A percentile compares a stretch with the other conserved stretches of the same genome.
Conservation (phyloP, 2,888 invertebrate species). For the Allacma fusca region DNA sequence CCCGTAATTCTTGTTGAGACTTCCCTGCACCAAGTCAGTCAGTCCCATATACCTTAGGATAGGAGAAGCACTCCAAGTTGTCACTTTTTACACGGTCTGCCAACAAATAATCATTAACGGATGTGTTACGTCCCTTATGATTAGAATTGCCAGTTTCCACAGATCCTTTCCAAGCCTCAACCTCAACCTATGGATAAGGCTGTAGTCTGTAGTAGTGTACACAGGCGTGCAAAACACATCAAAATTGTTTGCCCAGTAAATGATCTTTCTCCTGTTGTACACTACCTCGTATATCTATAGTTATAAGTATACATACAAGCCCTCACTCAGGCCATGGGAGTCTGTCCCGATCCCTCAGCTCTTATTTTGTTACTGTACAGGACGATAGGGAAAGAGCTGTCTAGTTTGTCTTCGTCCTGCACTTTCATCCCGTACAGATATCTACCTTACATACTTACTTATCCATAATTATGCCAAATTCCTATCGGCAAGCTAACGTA, state of each 20-base stretch:
- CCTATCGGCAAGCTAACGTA: background rate
- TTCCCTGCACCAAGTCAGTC: background rate
- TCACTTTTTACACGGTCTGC: constrained; percentile 20
- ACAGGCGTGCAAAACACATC: background rate
- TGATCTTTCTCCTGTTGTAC: background rate
- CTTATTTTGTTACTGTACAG: too few relatives aligned
- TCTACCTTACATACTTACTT: too few relatives aligned
- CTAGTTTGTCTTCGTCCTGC: too few relatives aligned
- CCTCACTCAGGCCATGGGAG: too few relatives aligned
- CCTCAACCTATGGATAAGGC: background rate
- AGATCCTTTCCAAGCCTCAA: background rate
- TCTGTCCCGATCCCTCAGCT: too few relatives aligned
- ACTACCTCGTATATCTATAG: too few relatives aligned
- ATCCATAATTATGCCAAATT: background rate
- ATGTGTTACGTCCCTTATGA: background rate
- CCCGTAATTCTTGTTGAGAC: background rate
- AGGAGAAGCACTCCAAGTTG: background rate
- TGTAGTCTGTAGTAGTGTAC: background rate
- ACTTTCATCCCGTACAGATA: too few relatives aligned
- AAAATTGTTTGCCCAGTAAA: background rate
- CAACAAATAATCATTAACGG: constrained; percentile 28
- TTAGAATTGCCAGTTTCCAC: background rate
- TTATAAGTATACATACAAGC: too few relatives aligned
- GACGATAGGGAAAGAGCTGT: too few relatives aligned
- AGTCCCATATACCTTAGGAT: background rate